Base-by-base conservation (phyloP, 2,797 vertebrate genomes). In the Aulostomus chinensis region DNA sequence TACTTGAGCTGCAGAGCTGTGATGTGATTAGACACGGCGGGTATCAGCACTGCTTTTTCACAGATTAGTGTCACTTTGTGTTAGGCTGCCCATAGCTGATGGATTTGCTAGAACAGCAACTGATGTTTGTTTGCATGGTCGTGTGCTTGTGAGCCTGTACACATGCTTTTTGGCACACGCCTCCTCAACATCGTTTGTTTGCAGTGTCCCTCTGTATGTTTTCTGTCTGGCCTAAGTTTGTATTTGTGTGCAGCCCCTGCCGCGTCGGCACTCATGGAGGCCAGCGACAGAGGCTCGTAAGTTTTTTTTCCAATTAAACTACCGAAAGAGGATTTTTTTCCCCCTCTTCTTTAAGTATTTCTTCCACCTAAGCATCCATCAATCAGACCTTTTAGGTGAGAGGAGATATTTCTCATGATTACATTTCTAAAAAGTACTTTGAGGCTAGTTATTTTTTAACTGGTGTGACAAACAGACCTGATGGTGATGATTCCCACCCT, bases 21-120 rank as follows among this genome's bases (percentile, higher is more conserved):
- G 63, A 71, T 73, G 58, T 55, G 76, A 85, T 87, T 83, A 67
- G 68, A 73, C 78, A 68, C 30, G 59, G 68, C 56, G 40, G 60
- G 64, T 77, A 76, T 65, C 24, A 30, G 54, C 50, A 33, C 40
- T 32, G 58, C 47, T 33, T 59, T 71, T 67, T 59, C 24, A 62
- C 39, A 65, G 71, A 82, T 73, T 70, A 68, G 38, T 22, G 54
- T 37, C 55, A 36, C 17, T 45, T 24, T 57, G 25, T 55, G 40
- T 57, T 65, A 43, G 39, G 52, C 29, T 41, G 18, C 13, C 17
- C 13, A 22, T 12, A 24, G 39, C 38, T 58, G 31, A 39, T 11
- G 26, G 45, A 15, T 68, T 43, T 28, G 25, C 59, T 39, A 41
- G 39, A 32, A 46, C 20, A 13, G 55, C 24, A 34, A 50, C 36